These are phyloP conservation scores for Trachythela sp. DNA, from an alignment of 64 coral and sea anemone species.

Conservation along the genomic window DNA sequence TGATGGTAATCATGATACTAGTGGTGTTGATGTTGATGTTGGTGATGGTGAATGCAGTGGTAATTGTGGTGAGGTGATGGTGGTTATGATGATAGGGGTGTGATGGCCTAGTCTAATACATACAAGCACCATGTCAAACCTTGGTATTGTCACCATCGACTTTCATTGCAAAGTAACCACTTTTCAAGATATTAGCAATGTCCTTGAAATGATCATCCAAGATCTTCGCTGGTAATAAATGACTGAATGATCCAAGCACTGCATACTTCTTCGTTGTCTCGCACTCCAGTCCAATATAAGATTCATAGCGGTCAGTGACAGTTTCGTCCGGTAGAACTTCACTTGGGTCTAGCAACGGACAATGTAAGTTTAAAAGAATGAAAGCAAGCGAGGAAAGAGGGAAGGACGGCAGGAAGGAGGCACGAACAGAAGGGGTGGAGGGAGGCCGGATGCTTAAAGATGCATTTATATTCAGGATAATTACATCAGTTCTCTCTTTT, in stretches of 20 bases:
- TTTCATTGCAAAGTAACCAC: background rate
- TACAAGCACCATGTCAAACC: background rate
- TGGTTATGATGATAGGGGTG: background rate
- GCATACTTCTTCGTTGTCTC: background rate
- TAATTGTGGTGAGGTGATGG: no score
- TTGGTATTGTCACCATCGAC: constrained; percentile 2
- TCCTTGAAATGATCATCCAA: background rate
- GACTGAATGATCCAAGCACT: background rate
- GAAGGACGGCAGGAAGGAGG: background rate
- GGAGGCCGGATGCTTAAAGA: no score
- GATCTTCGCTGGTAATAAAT: background rate
- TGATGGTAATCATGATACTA: no score
- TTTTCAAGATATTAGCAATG: background rate
- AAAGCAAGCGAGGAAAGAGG: no score
- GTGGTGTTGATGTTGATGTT: background rate
- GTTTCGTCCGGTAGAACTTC: background rate
- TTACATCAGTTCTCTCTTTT: no score
- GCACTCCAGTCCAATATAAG: background rate
- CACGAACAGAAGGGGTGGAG: no score
- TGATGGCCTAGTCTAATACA: background rate
- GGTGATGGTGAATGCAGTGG: no score
- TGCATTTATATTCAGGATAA: no score
- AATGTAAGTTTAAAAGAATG: no score
- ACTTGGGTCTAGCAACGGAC: background rate
- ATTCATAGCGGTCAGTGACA: background rate